Evolutionary conservation across 2,888 invertebrate species (phyloP), one percentile per base, ranked within the genome.

Genomic region (Hypomecis punctinalis): DNA sequence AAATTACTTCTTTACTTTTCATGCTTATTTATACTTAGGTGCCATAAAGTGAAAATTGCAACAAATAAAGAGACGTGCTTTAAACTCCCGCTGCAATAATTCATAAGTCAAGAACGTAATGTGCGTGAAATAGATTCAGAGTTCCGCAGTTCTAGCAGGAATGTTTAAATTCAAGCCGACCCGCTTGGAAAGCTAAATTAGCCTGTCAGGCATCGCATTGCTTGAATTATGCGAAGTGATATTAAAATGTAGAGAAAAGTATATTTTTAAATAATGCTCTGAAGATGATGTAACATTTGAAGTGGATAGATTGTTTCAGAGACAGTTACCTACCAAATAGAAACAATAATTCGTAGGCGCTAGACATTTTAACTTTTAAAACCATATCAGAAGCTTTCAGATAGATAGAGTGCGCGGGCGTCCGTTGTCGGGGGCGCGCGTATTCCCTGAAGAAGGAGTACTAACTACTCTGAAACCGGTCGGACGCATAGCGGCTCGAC

Each of bases 71-170:
- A 86, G 86, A 89, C 81, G 84, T 86, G 80, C 85, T 84, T 87
- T 89, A 88, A 88, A 85, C 83, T 90, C 86, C 90, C 88, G 88
- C 87, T 70, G 85, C 79, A 85, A 90, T 90, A 89, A 90, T 80
- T 90, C 88, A 89, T 88, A 89, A 89, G 84, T 86, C 85, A 80
- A 78, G 75, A 63, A 76, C 75, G 87, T 89, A 90, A 90, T 89
- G 85, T 82, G 90, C 90, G 89, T 90, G 87, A 90, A 91, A 90
- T 90, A 90, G 89, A 88, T 87, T 87, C 83, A 67, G 80, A 62
- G 80, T 85, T 83, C 84, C 75, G 72, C 78, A 80, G 79, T 75
- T 79, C 84, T 84, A 89, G 83, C 84, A 88, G 85, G 84, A 89
- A 86, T 86, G 77, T 81, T 85, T 83, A 82, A 85, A 85, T 84